Percentiles rank a stretch among this genome's conserved stretches.
Evolutionary conservation across 1,140 invertebrate species (phyloP).

Genomic region (Zaprionus gabonicus): DNA sequence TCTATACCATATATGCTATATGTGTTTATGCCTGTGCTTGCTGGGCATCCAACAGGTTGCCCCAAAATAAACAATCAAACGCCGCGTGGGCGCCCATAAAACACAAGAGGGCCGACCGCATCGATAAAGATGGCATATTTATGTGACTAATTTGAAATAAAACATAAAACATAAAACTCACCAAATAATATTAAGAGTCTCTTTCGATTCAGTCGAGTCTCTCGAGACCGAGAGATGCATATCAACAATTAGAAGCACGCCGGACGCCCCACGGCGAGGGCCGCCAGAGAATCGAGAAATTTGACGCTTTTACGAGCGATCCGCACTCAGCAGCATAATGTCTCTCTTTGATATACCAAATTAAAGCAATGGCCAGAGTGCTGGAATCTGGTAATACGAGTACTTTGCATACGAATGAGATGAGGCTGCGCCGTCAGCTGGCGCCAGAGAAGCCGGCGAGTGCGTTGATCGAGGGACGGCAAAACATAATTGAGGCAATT

Average conservation of each 20-base stretch:
- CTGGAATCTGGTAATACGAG: slow-evolving; percentile 54
- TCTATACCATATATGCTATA: not conserved
- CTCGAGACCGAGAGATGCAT: slow-evolving; percentile 57
- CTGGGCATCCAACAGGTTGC: slow-evolving; percentile 20
- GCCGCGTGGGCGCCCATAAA: slow-evolving; percentile 71
- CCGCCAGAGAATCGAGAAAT: slow-evolving; percentile 72
- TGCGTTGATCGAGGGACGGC: slow-evolving; percentile 9
- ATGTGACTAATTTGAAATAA: slow-evolving; percentile 81
- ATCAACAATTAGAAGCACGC: slow-evolving; percentile 75
- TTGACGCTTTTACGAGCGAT: slow-evolving; percentile 78
- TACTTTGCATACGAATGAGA: slow-evolving; percentile 74
- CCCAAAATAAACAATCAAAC: slow-evolving; percentile 58
- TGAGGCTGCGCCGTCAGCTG: slow-evolving; percentile 32
- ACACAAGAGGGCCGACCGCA: slow-evolving; percentile 27
- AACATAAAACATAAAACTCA: slow-evolving; percentile 74
- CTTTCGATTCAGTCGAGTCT: slow-evolving; percentile 19
- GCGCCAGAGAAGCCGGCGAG: slow-evolving; percentile 13
- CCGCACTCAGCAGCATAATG: slow-evolving; percentile 68
- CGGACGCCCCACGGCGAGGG: slow-evolving; percentile 58
- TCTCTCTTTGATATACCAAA: slow-evolving; percentile 80
- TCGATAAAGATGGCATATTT: slow-evolving; percentile 77
- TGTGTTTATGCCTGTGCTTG: slow-evolving; percentile 20
- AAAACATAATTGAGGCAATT: slow-evolving; percentile 78
- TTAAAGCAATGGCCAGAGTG: slow-evolving; percentile 67
- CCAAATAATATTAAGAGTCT: slow-evolving; percentile 80